These are phyloP conservation scores for Euura saliciscinereae DNA, from an alignment of 1,140 invertebrate species.

Conservation along the genomic window DNA sequence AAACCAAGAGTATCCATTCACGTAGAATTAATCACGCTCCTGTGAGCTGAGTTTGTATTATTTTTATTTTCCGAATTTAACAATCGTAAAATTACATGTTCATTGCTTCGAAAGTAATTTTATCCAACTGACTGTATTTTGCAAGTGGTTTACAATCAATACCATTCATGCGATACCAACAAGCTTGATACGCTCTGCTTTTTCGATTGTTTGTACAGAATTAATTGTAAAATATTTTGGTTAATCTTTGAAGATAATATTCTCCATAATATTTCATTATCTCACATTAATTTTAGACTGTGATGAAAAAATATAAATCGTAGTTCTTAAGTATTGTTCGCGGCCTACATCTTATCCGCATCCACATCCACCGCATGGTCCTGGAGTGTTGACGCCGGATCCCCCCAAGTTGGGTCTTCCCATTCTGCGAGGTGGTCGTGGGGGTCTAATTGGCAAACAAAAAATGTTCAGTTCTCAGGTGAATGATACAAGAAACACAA, in stretches of 20 bases:
- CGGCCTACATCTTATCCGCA: background rate
- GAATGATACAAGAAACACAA: background rate
- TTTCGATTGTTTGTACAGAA: background rate
- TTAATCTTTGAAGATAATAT: background rate
- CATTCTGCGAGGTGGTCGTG: background rate
- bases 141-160: too few relatives aligned
- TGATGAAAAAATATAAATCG: background rate
- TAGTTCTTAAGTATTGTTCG: background rate
- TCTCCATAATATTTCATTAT: background rate
- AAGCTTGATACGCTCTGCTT: background rate
- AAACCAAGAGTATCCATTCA: too few relatives aligned
- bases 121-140: too few relatives aligned
- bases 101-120: too few relatives aligned
- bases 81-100: too few relatives aligned
- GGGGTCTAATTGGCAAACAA: background rate
- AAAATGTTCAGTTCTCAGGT: background rate
- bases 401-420: background rate
- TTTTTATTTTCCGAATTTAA: too few relatives aligned
- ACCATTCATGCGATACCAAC: too few relatives aligned
- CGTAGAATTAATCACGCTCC: too few relatives aligned
- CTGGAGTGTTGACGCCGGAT: background rate
- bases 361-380: constrained; percentile 1
- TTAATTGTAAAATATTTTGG: background rate
- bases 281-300: background rate
- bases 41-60: too few relatives aligned